Conservation (phyloP, 1,140 invertebrate species). For the Atta cephalotes region DNA sequence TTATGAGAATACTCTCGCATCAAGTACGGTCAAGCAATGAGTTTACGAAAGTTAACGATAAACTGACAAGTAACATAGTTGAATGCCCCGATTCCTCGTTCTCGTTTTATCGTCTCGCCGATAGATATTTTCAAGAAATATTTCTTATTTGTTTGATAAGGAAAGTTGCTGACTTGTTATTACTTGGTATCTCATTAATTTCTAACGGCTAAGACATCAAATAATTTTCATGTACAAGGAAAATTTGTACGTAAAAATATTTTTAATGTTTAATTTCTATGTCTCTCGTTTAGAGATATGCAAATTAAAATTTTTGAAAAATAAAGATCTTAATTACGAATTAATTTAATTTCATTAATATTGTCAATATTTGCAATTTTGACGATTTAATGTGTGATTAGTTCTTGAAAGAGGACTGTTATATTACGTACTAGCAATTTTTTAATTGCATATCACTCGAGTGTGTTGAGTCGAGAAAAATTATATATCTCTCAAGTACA, state of each 20-base stretch:
- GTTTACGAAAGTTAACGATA: slow-evolving; percentile 59
- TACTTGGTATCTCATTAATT: neutral
- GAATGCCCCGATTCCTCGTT: neutral
- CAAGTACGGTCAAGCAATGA: slow-evolving; percentile 61
- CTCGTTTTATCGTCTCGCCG: neutral
- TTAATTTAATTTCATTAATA: neutral
- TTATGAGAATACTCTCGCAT: slow-evolving; percentile 55
- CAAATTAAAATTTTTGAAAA: neutral
- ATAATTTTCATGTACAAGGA: neutral
- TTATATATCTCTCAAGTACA: neutral
- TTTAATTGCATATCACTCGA: neutral
- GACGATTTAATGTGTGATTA: neutral
- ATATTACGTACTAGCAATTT: neutral
- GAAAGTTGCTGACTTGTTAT: neutral
- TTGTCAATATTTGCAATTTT: neutral
- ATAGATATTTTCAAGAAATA: slow-evolving; percentile 16
- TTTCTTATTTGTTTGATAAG: neutral
- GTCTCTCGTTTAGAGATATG: neutral
- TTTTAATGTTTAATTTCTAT: neutral
- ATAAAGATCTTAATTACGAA: neutral
- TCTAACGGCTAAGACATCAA: neutral
- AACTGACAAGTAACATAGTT: slow-evolving; percentile 7
- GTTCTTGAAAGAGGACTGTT: neutral
- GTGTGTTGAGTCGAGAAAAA: slow-evolving; percentile 9
- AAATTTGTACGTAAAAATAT: neutral